A percentile compares a stretch with the other conserved stretches of the same genome.
phyloP scores from a whole-genome alignment of 2,888 invertebrate species.

The Drosophila mayaguana region DNA sequence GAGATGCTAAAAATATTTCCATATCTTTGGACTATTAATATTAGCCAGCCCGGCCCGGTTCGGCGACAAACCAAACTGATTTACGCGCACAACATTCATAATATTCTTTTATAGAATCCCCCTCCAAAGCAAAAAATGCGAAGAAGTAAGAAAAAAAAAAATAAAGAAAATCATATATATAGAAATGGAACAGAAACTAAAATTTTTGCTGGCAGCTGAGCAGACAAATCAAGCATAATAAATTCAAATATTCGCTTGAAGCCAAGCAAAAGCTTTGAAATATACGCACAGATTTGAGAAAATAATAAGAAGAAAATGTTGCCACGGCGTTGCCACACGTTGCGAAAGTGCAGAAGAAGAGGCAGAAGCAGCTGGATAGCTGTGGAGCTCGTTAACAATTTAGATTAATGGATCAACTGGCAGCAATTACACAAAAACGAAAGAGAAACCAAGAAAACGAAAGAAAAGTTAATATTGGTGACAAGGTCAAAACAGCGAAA shows the following conservation, averaged over 20 bases:
- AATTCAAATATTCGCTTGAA: slow-evolving; percentile 49
- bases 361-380: slow-evolving; percentile 5
- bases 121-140: slow-evolving; percentile 2
- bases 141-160: not conserved
- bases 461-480: slow-evolving; percentile 41
- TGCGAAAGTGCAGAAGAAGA: not conserved
- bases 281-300: slow-evolving; percentile 20
- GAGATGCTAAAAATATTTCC: slow-evolving; percentile 61
- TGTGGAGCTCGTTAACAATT: slow-evolving; percentile 23
- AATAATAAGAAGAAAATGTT: not conserved
- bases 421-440: slow-evolving; percentile 16
- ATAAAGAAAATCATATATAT: not conserved
- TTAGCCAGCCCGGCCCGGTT: slow-evolving; percentile 37
- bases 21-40: slow-evolving; percentile 65
- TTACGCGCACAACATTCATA: slow-evolving; percentile 40
- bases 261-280: slow-evolving; percentile 34
- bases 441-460: slow-evolving; percentile 12
- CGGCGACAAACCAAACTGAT: slow-evolving; percentile 63
- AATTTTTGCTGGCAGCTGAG: slow-evolving; percentile 62
- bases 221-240: slow-evolving; percentile 63
- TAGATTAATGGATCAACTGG: slow-evolving; percentile 23
- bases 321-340: slow-evolving; percentile 8
- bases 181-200: slow-evolving; percentile 24
- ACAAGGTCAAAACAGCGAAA: slow-evolving; percentile 59
- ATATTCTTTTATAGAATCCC: slow-evolving; percentile 33